Percentiles rank a stretch among this genome's conserved stretches.
phyloP scores from a whole-genome alignment of 2,797 vertebrate genomes.

The Hemitrygon akajei region DNA sequence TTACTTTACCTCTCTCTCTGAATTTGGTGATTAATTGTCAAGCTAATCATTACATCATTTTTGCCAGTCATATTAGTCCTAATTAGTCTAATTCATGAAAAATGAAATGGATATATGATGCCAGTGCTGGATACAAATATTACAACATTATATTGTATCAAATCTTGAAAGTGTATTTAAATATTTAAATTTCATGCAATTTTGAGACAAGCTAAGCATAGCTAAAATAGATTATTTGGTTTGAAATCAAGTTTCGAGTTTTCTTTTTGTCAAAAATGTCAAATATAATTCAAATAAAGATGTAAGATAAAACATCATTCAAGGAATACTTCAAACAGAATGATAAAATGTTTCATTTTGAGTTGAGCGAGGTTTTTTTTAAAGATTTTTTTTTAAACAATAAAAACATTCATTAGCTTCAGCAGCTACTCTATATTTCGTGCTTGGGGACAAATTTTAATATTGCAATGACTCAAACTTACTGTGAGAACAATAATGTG shows the following conservation, averaged over 20 bases:
- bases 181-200: conserved; percentile 30
- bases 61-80: not conserved
- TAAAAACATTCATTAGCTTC: not conserved
- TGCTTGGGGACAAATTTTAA: not conserved
- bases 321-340: not conserved
- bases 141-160: not conserved
- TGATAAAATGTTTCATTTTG: not conserved
- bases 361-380: not conserved
- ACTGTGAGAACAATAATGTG: not conserved
- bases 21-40: not conserved
- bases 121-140: not conserved
- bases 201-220: not conserved
- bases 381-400: not conserved
- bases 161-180: too few species aligned
- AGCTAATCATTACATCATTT: conserved; percentile 25
- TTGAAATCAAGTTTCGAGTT: not conserved
- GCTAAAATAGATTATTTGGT: not conserved
- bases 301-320: not conserved
- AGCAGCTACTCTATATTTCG: not conserved
- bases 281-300: conserved; percentile 22
- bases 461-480: not conserved
- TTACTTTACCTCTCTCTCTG: conserved; percentile 15
- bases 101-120: not conserved
- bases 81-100: not conserved
- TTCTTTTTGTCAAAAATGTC: not conserved